Evolutionary conservation across 2,888 invertebrate genomes (phyloP), one percentile per base, ranked within the genome.

Genomic region (Pedicia rivosa): DNA sequence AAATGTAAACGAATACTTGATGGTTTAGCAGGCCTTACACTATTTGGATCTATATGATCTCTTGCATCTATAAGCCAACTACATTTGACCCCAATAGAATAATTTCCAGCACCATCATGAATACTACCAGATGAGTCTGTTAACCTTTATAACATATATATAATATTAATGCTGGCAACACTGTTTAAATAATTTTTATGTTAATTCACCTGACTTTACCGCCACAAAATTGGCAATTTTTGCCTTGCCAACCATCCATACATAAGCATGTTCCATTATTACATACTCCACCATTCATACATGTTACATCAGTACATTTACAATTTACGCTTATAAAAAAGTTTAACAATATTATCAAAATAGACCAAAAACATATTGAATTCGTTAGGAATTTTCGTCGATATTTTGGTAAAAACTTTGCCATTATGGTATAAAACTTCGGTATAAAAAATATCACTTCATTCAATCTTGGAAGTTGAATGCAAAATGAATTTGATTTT

Each of bases 31-130:
- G 34, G 4, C 12, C 35, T 25, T 22, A 14, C 15, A 19, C 16
- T 42, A 35, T 47, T 50, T 43, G 50, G 50, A 6, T 52, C 52
- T 37, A 53, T 57, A 41, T 49, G 49, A 51, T 54, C 66, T 54
- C 68, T 65, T 7, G 78, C 72, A 60, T 82, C 80, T 47, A 94
- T 78, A 48, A 97, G 64, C 97, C 97, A 97, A 43, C 91, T 86
- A 59, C 97, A 97, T 59, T 88, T 87, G 34, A 86, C 81, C 59
- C 91, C 83, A 45, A 83, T 77, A 44, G 90, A 82, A 65, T 97
- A 94, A 65, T 94, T 92, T 26, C 88, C 83, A 44, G 77, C 72
- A 16, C 95, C 91, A 62, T 97, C 92, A 51, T 79, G 75, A 49
- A 88, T 80, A 45, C 68, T 70, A 25, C 86, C 86, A 44, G 67